Evolutionary conservation across 1,140 invertebrate genomes (phyloP), one percentile per base, ranked within the genome.

Genomic region (Drosophila biarmipes): DNA sequence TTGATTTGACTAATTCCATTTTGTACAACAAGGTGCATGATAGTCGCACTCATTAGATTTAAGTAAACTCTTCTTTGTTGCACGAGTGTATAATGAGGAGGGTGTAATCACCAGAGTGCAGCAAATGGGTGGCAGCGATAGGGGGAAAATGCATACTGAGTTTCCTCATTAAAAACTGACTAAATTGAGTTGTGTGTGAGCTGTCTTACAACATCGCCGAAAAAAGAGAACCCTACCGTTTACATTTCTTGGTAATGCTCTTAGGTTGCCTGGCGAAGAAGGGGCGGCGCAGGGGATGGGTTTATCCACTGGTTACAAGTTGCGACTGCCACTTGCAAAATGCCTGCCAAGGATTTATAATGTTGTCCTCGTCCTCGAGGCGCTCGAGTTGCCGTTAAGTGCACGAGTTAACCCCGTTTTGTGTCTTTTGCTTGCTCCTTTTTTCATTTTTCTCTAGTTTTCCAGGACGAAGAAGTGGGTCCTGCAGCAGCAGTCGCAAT

Each of bases 391-490:
- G 59, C 72, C 84, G 82, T 86, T 86, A 86, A 89, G 82, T 87
- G 84, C 84, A 86, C 84, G 82, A 86, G 82, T 87, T 87, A 87
- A 87, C 82, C 82, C 80, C 82, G 66, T 87, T 87, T 81, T 78
- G 55, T 78, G 59, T 73, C 31, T 62, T 38, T 29, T 38, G 40
- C 42, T 49, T 52, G 56, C 48, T 68, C 21, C n/a, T 59, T 17
- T 17, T 29, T 37, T 15, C n/a, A n/a, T n/a, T n/a, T 51, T 15
- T 38, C 29, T 15, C 45, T 29, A 12, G 17, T 15, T 43, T 37
- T 35, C 37, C 29, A 31, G 68, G 52, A 55, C 29, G 46, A 21
- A 35, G 27, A 17, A 45, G 17, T 52, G 52, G 31, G 24, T 71
- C 24, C 45, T 21, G 37, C 35, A 27, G n/a, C 15, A 34, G 31